Evolutionary conservation across 2,797 vertebrate genomes (phyloP), one percentile per base, ranked within the genome.

Genomic region (Zalophus californianus): DNA sequence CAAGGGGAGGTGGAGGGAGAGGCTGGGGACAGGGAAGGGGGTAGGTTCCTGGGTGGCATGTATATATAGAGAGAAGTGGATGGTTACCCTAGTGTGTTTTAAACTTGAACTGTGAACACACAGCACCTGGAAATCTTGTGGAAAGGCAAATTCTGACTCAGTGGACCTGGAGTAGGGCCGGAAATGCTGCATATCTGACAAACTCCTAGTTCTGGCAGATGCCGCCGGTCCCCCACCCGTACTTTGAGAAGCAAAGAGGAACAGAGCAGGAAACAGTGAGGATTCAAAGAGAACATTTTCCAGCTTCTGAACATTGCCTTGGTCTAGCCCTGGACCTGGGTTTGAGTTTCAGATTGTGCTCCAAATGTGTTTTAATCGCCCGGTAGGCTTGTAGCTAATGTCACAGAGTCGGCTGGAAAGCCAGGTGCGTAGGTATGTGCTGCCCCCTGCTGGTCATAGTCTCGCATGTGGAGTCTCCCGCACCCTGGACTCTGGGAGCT

Each of bases 401-500:
- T 5, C 72, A 15, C 38, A 2, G 41, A n/a, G 3, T 1, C 0
- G 0, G 4, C 23, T 16, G 72, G 56, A 29, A 82, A 86, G 52
- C 32, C 4, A 0, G 2, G 21, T 4, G 8, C 15, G 0, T 58
- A 10, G 72, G 92, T 68, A 6, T 85, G 80, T 91, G 48, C 85
- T 92, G n/a, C 87, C 87, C 95, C 87, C 96, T 97, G 90, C 64
- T 90, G 95, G 77, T 29, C 27, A 2, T 0, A 1, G 13, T 25
- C 5, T 41, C 16, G 44, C 73, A 54, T 5, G 25, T 23, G 72
- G 41, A 18, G 7, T 38, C 27, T 1, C 7, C 21, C 2, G 7
- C 13, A 0, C 1, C 6, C 16, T 4, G 44, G 25, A 7, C 1
- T 13, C 14, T 21, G 11, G 44, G 27, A 29, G 48, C 8, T 12